phyloP scores from a whole-genome alignment of 2,113 vertebrate genomes.

The Penelope pileata region DNA sequence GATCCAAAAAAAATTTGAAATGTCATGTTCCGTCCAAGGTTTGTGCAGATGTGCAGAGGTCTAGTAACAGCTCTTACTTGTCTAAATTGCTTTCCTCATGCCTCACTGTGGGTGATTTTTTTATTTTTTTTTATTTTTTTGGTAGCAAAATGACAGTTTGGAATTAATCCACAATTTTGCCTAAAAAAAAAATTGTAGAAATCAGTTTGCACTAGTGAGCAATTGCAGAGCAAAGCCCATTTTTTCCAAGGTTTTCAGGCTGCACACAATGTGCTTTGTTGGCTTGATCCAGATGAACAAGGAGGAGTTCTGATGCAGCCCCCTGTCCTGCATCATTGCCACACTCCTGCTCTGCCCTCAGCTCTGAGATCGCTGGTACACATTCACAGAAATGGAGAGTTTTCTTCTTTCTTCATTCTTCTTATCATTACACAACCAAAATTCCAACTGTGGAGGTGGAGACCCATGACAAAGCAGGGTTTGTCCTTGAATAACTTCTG shows the following conservation, averaged over 20 bases:
- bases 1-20: constrained; percentile 30
- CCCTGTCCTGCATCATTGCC: not conserved
- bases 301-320: not conserved
- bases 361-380: not conserved
- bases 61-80: not conserved
- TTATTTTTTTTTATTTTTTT: not conserved
- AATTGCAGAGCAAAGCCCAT: not conserved
- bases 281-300: not conserved
- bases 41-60: constrained; percentile 3
- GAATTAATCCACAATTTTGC: not conserved
- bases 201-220: not conserved
- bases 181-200: not conserved
- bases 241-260: not conserved
- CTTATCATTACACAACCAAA: not conserved
- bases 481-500: not conserved
- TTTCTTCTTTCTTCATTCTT: not conserved
- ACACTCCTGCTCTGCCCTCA: not conserved
- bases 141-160: not conserved
- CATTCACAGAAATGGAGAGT: not conserved
- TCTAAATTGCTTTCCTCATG: not conserved
- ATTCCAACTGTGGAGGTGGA: not conserved
- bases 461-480: not conserved
- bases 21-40: not conserved
- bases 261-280: fast-evolving
- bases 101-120: not conserved